Evolutionary conservation across 2,888 invertebrate genomes (phyloP), one percentile per base, ranked within the genome.

Genomic region (Drosophila maculinotata): DNA sequence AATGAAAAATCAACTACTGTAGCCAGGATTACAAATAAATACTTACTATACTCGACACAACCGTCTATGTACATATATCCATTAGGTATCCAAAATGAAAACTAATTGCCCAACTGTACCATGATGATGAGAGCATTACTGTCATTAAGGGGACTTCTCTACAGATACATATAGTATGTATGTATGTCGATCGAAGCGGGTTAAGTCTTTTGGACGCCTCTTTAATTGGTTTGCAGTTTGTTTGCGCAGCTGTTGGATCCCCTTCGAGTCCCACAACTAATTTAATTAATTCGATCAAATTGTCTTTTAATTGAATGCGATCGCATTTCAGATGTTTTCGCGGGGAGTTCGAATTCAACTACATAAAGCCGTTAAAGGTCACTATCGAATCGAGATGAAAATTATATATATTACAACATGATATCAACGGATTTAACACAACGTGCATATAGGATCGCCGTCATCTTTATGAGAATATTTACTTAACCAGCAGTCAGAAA

Each of bases 211-310:
- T 20, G 31, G 54, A 41, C 47, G 41, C 44, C 31, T 54, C 64
- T 63, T 80, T 78, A 82, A 82, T 82, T 82, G 79, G 76, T 82
- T 82, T 82, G 81, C 87, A 64, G 85, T 62, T 69, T 82, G 81
- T 82, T 82, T 82, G 79, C 58, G 87, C 81, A 82, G 81, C 87
- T 82, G 86, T 56, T 42, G 59, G 9, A 23, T 28, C 64, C 42
- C 59, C 49, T 41, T 48, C 42, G 48, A 39, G 52, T 65, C 69
- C 47, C 64, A 49, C 48, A 75, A 56, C 66, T 66, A 80, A 87
- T 87, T 82, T 59, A 78, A 87, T 82, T 87, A 87, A 87, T 87
- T 87, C 79, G 82, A 82, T 81, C 36, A 85, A 82, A 82, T 84
- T 87, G 82, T 81, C 82, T 87, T 87, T 82, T 82, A 82, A 82